These are phyloP conservation scores for Procavia capensis DNA, from an alignment of 2,113 vertebrate species.

Conservation along the genomic window DNA sequence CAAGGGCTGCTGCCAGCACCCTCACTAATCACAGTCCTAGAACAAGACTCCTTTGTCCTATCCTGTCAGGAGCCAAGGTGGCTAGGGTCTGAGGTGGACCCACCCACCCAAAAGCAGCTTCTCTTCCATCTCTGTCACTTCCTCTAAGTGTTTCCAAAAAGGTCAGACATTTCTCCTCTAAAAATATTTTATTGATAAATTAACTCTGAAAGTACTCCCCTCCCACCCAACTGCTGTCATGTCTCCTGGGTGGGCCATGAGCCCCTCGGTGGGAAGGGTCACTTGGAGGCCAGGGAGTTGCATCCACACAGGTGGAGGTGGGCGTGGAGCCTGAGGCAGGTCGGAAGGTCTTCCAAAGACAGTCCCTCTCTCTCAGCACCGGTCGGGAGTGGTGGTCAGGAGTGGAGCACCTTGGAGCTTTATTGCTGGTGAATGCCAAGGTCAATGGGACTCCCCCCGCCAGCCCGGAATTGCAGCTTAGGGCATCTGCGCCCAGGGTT, in stretches of 20 bases:
- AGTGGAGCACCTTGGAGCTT: slow-evolving; percentile 80
- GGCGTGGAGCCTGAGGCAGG: neutral
- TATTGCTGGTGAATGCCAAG: slow-evolving; percentile 82
- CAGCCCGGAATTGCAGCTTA: slow-evolving; percentile 57
- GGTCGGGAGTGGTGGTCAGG: slow-evolving; percentile 14
- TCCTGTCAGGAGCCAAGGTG: neutral
- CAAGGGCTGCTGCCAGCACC: neutral
- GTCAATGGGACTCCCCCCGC: slow-evolving; percentile 49
- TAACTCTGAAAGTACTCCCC: slow-evolving; percentile 67
- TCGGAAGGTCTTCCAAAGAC: slow-evolving; percentile 12
- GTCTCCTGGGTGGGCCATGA: neutral
- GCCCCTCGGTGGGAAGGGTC: neutral
- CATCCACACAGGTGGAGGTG: neutral
- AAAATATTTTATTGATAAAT: slow-evolving; percentile 85
- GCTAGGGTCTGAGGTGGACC: neutral
- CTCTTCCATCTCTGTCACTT: neutral
- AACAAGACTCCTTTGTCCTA: neutral
- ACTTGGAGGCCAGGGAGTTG: neutral
- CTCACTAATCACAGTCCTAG: neutral
- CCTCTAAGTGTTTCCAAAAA: slow-evolving; percentile 54
- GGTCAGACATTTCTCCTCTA: slow-evolving; percentile 66
- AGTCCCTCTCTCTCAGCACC: slow-evolving; percentile 64
- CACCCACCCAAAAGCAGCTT: neutral
- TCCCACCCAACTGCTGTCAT: slow-evolving; percentile 36
- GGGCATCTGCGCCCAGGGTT: slow-evolving; percentile 32